phyloP scores from a whole-genome alignment of 2,797 vertebrate genomes.

The Rhinoraja longicauda region DNA sequence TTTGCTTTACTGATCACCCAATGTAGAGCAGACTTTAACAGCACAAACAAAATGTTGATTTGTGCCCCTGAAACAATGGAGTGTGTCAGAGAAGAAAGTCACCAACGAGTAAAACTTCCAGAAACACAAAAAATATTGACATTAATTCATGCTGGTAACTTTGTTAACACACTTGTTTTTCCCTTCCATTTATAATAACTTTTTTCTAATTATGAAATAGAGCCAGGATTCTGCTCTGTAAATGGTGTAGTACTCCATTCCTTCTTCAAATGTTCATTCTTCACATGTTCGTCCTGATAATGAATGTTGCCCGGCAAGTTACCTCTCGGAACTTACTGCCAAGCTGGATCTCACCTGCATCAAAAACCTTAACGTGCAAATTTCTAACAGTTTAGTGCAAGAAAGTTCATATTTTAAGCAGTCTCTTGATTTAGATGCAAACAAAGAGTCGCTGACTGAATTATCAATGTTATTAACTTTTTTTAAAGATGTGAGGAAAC shows the following conservation, averaged over 20 bases:
- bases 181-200: not conserved
- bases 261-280: constrained; percentile 7
- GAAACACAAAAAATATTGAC: not conserved
- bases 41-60: not conserved
- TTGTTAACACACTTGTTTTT: not conserved
- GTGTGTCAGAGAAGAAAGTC: not conserved
- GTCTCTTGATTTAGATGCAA: not conserved
- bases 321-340: not conserved
- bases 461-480: not conserved
- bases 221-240: not conserved
- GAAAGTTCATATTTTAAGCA: not conserved
- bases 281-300: not conserved
- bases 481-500: not conserved
- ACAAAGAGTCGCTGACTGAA: not conserved
- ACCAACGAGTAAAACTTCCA: not conserved
- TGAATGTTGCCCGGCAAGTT: not conserved
- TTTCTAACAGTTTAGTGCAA: not conserved
- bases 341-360: not conserved
- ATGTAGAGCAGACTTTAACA: not conserved
- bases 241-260: not conserved
- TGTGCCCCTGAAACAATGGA: not conserved
- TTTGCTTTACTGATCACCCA: not conserved
- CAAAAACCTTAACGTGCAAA: not conserved
- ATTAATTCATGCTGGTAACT: not conserved
- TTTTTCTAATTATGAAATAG: not conserved